Conservation (phyloP, 2,888 invertebrate genomes). For the Rotaria magnacalcarata region DNA sequence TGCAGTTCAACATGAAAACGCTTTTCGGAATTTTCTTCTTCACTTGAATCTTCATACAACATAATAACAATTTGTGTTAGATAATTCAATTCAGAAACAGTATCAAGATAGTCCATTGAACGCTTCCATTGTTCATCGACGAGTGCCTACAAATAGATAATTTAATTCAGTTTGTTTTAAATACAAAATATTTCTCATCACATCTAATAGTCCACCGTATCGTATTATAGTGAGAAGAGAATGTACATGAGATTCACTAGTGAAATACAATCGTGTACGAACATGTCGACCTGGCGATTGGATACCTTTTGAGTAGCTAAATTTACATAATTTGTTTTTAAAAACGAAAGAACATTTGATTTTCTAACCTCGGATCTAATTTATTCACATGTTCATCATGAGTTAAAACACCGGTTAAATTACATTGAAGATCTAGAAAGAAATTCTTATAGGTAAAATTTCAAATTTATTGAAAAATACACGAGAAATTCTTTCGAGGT, state of each 20-base stretch:
- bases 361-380: constrained; percentile 37
- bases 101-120: constrained; percentile 95
- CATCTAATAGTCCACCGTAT: constrained; percentile 82
- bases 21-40: constrained; percentile 61
- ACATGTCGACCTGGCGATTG: constrained; percentile 96
- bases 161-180: not conserved
- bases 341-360: no score
- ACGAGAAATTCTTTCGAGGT: no score
- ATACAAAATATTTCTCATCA: constrained; percentile 60
- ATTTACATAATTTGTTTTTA: not conserved
- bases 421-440: constrained; percentile 40
- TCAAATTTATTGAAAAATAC: no score
- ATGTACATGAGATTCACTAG: constrained; percentile 97
- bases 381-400: constrained; percentile 39
- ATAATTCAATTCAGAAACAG: constrained; percentile 94
- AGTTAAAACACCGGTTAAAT: constrained; percentile 44
- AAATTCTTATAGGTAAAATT: not conserved
- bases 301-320: constrained; percentile 83
- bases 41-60: constrained; percentile 93
- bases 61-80: constrained; percentile 98
- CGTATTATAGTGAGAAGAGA: constrained; percentile 88
- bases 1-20: constrained; percentile 47
- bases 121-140: constrained; percentile 87
- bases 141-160: not conserved
- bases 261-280: constrained; percentile 94